These are phyloP conservation scores for Anoncus sp. DNA, from an alignment of 2,888 invertebrate genomes.

Conservation along the genomic window DNA sequence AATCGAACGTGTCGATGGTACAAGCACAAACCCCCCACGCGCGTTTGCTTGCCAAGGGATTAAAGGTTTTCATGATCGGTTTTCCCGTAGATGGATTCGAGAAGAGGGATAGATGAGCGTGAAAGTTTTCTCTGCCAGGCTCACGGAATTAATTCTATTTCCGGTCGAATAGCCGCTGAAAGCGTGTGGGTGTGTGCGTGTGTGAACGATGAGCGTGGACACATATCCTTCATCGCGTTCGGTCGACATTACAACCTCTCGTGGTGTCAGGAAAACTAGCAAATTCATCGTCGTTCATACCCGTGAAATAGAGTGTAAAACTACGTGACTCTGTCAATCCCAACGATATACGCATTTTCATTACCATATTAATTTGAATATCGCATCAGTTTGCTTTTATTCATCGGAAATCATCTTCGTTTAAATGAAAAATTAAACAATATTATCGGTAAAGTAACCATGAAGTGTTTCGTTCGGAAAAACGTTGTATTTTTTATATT, in stretches of 20 bases:
- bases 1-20: constrained; percentile 30
- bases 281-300: constrained; percentile 35
- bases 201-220: constrained; percentile 24
- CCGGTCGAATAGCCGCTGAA: constrained; percentile 50
- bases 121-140: constrained; percentile 11
- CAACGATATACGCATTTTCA: constrained; percentile 35
- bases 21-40: constrained; percentile 29
- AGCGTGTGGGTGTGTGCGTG: too few species aligned
- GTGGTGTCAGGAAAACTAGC: constrained; percentile 5
- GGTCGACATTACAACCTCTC: constrained; percentile 38
- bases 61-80: constrained; percentile 68
- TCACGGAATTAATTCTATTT: constrained; percentile 51
- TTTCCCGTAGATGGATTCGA: constrained; percentile 51
- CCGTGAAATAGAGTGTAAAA: constrained; percentile 15
- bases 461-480: background rate
- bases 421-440: background rate
- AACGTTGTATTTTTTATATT: too few species aligned
- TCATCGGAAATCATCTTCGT: background rate
- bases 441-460: background rate
- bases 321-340: constrained; percentile 33
- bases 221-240: background rate
- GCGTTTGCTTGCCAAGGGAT: constrained; percentile 66
- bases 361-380: constrained; percentile 54
- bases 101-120: background rate
- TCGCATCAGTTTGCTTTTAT: constrained; percentile 21